A percentile compares a stretch with the other conserved stretches of the same genome.
Conservation (phyloP, 2,113 vertebrate genomes). For the Oncorhynchus kisutch region DNA sequence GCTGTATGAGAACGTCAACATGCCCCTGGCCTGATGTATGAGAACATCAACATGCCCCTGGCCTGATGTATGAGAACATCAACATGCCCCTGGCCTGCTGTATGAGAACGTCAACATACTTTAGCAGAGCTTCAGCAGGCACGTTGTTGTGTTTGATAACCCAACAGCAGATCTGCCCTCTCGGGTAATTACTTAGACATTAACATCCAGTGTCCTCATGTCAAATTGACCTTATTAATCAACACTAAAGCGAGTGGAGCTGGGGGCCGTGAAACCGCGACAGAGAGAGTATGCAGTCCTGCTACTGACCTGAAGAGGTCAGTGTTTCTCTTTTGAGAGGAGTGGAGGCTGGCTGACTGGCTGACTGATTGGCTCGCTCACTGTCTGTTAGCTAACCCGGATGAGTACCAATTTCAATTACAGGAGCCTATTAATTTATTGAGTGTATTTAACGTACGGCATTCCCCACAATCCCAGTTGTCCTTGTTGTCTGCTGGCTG, state of each 20-base stretch:
- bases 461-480: conserved; percentile 57
- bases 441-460: conserved; percentile 72
- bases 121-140: conserved; percentile 67
- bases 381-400: neutral
- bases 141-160: conserved; percentile 74
- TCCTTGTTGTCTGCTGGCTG: conserved; percentile 43
- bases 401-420: conserved; percentile 63
- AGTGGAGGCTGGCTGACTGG: neutral
- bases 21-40: no score
- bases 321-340: conserved; percentile 62
- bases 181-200: conserved; percentile 73
- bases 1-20: no score
- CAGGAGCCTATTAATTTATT: conserved; percentile 69
- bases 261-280: conserved; percentile 14
- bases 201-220: conserved; percentile 66
- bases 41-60: no score
- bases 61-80: no score
- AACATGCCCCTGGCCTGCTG: no score
- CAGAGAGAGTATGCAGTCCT: conserved; percentile 39
- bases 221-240: conserved; percentile 75
- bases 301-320: conserved; percentile 63
- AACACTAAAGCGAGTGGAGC: conserved; percentile 50
- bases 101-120: conserved; percentile 66
- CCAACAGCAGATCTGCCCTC: conserved; percentile 58
- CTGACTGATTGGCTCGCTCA: neutral